Percentiles rank a stretch among this genome's conserved stretches.
These are phyloP conservation scores for Morelia viridis DNA, from an alignment of 2,797 vertebrate genomes.

Conservation along the genomic window DNA sequence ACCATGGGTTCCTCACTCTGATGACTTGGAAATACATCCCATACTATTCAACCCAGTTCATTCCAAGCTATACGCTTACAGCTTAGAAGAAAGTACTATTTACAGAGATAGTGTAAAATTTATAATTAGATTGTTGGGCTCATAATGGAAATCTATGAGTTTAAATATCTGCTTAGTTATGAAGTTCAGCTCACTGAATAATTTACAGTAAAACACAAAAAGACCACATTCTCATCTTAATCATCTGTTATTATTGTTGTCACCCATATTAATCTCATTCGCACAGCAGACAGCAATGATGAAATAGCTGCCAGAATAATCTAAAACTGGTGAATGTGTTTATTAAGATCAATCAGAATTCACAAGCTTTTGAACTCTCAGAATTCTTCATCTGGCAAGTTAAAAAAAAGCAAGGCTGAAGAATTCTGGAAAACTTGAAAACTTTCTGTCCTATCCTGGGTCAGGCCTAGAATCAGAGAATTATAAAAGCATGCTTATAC, in stretches of 20 bases:
- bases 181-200: neutral
- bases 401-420: neutral
- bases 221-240: neutral
- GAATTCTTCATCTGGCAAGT: neutral
- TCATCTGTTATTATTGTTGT: neutral
- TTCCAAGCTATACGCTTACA: neutral
- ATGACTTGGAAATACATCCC: neutral
- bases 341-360: neutral
- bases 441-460: neutral
- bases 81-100: neutral
- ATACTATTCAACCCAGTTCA: neutral
- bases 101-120: neutral
- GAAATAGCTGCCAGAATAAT: neutral
- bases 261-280: neutral
- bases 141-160: neutral
- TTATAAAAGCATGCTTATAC: neutral
- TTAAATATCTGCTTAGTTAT: neutral
- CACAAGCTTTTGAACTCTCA: neutral
- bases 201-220: neutral
- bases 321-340: neutral
- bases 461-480: neutral
- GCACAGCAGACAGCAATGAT: neutral
- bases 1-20: neutral
- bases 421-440: neutral
- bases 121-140: neutral